Percentiles rank a stretch among this genome's conserved stretches.
Conservation (phyloP, 2,888 invertebrate genomes). For the Dusona sp. region DNA sequence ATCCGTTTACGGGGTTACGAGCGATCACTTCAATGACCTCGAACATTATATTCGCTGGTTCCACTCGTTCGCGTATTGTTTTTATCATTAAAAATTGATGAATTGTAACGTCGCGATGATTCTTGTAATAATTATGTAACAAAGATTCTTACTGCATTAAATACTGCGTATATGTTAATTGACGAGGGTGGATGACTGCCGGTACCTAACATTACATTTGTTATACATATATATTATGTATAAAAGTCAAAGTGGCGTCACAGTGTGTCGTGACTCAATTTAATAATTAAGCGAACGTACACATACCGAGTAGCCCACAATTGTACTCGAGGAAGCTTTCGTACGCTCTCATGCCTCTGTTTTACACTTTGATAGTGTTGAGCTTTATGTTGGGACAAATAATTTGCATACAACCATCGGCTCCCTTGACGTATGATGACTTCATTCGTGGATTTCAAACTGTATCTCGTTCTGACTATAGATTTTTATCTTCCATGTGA, state of each 20-base stretch:
- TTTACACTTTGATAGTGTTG: conserved; percentile 24
- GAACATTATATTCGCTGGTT: not conserved
- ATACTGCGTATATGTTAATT: not conserved
- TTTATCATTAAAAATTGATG: not conserved
- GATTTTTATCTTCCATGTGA: not conserved
- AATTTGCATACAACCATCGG: conserved; percentile 26
- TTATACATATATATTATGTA: not conserved
- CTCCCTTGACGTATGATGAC: not conserved
- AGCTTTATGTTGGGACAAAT: conserved; percentile 11
- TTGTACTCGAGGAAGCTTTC: not conserved
- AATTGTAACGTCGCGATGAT: not conserved
- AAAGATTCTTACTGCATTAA: not conserved
- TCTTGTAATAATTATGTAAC: not conserved
- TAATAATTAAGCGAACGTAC: conserved; percentile 55
- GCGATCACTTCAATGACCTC: not conserved
- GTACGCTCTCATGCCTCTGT: not conserved
- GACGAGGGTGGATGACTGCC: conserved; percentile 5
- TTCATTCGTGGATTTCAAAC: conserved; percentile 10
- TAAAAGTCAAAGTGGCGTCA: conserved; percentile 15
- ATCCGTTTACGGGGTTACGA: not conserved
- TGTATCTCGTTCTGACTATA: not conserved
- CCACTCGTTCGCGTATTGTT: not conserved
- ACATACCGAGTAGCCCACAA: conserved; percentile 30
- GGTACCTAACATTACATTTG: not conserved
- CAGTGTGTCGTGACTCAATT: conserved; percentile 60